Evolutionary conservation across 2,797 vertebrate species (phyloP), one percentile per base, ranked within the genome.

Genomic region (Chaenodraco wilsoni): DNA sequence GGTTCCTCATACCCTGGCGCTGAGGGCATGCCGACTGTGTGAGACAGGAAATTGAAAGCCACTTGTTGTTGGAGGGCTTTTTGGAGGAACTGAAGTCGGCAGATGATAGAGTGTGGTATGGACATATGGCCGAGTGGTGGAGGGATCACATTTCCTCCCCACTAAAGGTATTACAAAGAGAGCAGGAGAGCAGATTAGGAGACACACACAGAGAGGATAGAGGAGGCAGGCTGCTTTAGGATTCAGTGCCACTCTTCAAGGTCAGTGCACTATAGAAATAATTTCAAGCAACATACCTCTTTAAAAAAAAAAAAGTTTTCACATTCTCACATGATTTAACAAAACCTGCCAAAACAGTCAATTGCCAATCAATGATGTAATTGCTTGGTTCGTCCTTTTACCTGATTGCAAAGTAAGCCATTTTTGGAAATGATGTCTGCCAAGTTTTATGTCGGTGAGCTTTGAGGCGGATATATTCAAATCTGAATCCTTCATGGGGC

Each of bases 21-120:
- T 76, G 78, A 60, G 9, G 57, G 75, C 73, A 52, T 3, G 5
- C 71, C 54, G 64, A 59, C 74, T 16, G n/a, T 43, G 68, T 33
- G 77, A 79, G 60, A 58, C 40, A 79, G 83, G 72, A 83, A 79
- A 86, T 82, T 83, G 79, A 89, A 85, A 86, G 76, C 71, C 72
- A 68, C 84, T 88, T 82, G 73, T 77, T 88, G 79, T 86, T 81
- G 61, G 72, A 84, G 81, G 74, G 80, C 77, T 84, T 86, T 88
- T 77, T 49, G 37, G 31, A 66, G 59, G 59, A 59, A 65, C 2
- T 84, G 48, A 74, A 89, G 81, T 64, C 61, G 77, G 63, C 44
- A 69, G 84, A 69, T 81, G 81, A 82, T 68, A 44, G 74, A 85
- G 75, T 75, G 74, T 0, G 19, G 61, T 61, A 61, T 74, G 55